Conservation (phyloP, 2,797 vertebrate genomes). For the Crax fasciolata region DNA sequence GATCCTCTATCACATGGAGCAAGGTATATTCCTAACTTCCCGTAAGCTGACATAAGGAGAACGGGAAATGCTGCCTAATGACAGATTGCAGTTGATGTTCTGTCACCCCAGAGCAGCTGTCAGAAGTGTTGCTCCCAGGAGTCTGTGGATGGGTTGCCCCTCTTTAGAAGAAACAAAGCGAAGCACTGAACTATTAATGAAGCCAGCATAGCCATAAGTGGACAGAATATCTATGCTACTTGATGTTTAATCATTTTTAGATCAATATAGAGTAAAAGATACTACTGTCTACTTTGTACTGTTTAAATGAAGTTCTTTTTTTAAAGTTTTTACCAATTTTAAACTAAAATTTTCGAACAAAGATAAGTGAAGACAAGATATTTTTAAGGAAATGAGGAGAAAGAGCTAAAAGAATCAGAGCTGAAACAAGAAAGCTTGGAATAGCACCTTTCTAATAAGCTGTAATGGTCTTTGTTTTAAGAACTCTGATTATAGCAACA, state of each 20-base stretch:
- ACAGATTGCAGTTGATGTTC: not conserved
- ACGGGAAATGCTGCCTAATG: not conserved
- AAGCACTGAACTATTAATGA: not conserved
- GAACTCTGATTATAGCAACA: constrained; percentile 67
- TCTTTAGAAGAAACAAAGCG: not conserved
- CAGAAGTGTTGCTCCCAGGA: not conserved
- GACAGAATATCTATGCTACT: not conserved
- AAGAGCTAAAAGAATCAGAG: not conserved
- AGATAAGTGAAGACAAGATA: constrained; percentile 5
- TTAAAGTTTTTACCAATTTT: constrained; percentile 7
- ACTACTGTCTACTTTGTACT: not conserved
- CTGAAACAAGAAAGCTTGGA: constrained; percentile 24
- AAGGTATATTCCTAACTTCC: constrained; percentile 85
- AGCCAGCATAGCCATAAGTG: not conserved
- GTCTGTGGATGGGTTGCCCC: not conserved
- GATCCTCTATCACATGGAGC: constrained; percentile 92
- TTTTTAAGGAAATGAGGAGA: not conserved
- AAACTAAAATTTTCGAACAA: constrained; percentile 6
- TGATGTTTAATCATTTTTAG: not conserved
- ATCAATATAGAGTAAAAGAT: not conserved
- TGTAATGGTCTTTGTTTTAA: not conserved
- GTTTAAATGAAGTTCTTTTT: constrained; percentile 25
- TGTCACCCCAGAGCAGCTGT: not conserved
- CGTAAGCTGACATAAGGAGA: not conserved
- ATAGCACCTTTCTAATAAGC: constrained; percentile 40